These are phyloP conservation scores for Yponomeuta plumbellus DNA, from an alignment of 2,888 invertebrate genomes.

Conservation along the genomic window DNA sequence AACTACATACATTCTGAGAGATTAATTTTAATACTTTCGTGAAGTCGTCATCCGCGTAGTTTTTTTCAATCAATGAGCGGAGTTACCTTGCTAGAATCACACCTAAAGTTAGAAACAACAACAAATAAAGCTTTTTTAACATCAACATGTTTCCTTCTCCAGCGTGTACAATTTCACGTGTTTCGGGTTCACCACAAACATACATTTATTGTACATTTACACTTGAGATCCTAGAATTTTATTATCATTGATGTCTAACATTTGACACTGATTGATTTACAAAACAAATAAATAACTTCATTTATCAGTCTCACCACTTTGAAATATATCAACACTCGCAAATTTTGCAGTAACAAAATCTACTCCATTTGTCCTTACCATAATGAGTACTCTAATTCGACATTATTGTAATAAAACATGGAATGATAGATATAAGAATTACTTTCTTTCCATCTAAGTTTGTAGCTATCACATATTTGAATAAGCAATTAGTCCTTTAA, in stretches of 20 bases:
- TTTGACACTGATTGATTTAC: slow-evolving; percentile 71
- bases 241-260: slow-evolving; percentile 54
- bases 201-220: slow-evolving; percentile 38
- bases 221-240: slow-evolving; percentile 58
- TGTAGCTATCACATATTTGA: slow-evolving; percentile 13
- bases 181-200: slow-evolving; percentile 11
- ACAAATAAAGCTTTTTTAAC: slow-evolving; percentile 36
- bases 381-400: slow-evolving; percentile 11
- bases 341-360: slow-evolving; percentile 41
- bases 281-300: slow-evolving; percentile 73
- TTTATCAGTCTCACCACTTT: slow-evolving; percentile 73
- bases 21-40: too few relatives aligned
- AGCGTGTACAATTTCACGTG: background rate
- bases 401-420: slow-evolving; percentile 3
- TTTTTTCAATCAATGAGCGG: too few relatives aligned
- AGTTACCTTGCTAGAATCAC: too few relatives aligned
- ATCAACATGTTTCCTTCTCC: slow-evolving; percentile 18
- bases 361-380: slow-evolving; percentile 2
- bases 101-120: slow-evolving; percentile 18
- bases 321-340: slow-evolving; percentile 69
- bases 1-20: too few relatives aligned
- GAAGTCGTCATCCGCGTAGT: too few relatives aligned
- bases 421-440: slow-evolving; percentile 11
- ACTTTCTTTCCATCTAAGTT: background rate
- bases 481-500: slow-evolving; percentile 9